Evolutionary conservation across 2,888 invertebrate genomes (phyloP).

Genomic region (Rhagophthalmus giganteus): DNA sequence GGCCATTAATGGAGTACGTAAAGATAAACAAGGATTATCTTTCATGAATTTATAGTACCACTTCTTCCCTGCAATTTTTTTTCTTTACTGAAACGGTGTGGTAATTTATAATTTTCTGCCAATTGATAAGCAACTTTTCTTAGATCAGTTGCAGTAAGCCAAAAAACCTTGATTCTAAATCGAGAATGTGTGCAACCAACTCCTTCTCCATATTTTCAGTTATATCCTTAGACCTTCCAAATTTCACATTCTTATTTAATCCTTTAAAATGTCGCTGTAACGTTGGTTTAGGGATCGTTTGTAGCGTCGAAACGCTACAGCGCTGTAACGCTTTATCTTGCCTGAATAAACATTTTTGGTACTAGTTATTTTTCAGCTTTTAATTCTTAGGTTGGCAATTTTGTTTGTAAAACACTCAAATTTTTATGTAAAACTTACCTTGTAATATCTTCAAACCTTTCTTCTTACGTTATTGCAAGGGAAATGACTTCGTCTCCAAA

Average conservation of each 20-base stretch:
- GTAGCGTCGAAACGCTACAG: too few species aligned
- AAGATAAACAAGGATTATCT: conserved; percentile 27
- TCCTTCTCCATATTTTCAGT: not conserved
- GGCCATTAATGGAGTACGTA: conserved; percentile 32
- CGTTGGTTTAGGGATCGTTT: conserved; percentile 1
- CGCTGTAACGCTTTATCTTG: too few species aligned
- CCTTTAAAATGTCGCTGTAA: not conserved
- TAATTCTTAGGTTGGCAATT: too few species aligned
- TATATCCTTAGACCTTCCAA: not conserved
- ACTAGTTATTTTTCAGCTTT: too few species aligned
- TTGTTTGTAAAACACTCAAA: too few species aligned
- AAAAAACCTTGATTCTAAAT: conserved; percentile 2
- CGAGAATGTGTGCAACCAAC: not conserved
- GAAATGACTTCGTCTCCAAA: too few species aligned
- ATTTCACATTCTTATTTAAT: not conserved
- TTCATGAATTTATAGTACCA: conserved; percentile 33
- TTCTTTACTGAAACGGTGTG: conserved; percentile 1
- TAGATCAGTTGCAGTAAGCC: not conserved
- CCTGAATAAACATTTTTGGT: too few species aligned
- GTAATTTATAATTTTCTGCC: not conserved
- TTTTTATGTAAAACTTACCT: too few species aligned
- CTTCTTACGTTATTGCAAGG: too few species aligned
- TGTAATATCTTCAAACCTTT: too few species aligned
- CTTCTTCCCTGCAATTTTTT: conserved; percentile 23
- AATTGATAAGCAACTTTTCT: conserved; percentile 1